Conservation (phyloP, 2,797 vertebrate genomes). For the Rhinatrema bivittatum region DNA sequence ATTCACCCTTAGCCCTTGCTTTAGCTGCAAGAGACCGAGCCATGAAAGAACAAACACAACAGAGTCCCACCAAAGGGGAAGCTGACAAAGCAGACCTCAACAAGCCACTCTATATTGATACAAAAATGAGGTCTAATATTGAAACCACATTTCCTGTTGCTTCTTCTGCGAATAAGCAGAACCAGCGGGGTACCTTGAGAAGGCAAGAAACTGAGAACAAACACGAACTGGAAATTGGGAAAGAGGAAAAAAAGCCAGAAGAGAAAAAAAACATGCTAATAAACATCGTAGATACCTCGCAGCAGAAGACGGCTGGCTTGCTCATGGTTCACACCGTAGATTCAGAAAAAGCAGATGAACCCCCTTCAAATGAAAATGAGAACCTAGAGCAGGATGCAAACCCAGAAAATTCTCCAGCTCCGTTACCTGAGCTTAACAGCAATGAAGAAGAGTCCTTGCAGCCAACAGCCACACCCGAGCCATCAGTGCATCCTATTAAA, state of each 20-base stretch:
- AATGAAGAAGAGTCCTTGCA: slow-evolving; percentile 48
- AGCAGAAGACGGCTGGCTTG: slow-evolving; percentile 78
- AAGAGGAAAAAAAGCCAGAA: slow-evolving; percentile 66
- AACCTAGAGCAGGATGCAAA: slow-evolving; percentile 31
- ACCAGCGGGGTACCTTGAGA: slow-evolving; percentile 63
- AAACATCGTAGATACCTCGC: slow-evolving; percentile 68
- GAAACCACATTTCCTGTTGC: slow-evolving; percentile 71
- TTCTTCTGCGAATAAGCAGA: slow-evolving; percentile 58
- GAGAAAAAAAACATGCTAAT: slow-evolving; percentile 77
- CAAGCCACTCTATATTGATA: slow-evolving; percentile 92
- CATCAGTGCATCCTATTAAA: slow-evolving; percentile 56
- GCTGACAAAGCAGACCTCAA: slow-evolving; percentile 82
- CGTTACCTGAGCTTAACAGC: slow-evolving; percentile 60
- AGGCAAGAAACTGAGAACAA: slow-evolving; percentile 84
- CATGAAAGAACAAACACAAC: slow-evolving; percentile 84
- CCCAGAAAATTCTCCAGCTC: slow-evolving; percentile 48
- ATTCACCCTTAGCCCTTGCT: slow-evolving; percentile 83
- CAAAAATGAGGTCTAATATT: slow-evolving; percentile 81
- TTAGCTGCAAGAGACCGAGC: slow-evolving; percentile 86
- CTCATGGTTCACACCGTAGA: slow-evolving; percentile 89
- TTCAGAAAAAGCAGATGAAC: slow-evolving; percentile 46
- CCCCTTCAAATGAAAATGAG: slow-evolving; percentile 53
- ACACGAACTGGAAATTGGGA: slow-evolving; percentile 63
- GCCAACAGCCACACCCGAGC: slow-evolving; percentile 36
- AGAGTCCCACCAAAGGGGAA: slow-evolving; percentile 67